Evolutionary conservation across 1,140 invertebrate species (phyloP).

Genomic region (Meloidogyne chitwoodi): DNA sequence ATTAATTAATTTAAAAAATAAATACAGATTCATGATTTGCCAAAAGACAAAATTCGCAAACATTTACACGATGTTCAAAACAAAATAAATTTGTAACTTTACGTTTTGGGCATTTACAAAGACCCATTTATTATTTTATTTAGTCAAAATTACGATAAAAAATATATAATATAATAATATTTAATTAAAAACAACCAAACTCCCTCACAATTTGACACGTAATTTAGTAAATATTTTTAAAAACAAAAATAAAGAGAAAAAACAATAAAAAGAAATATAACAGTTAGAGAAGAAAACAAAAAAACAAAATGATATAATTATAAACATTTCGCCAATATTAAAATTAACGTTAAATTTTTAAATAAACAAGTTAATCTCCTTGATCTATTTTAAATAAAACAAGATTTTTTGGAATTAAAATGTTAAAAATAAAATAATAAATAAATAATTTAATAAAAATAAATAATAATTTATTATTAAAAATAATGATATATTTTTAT

Average conservation of each 20-base stretch:
- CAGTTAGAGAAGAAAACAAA: background rate
- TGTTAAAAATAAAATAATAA: too few species aligned
- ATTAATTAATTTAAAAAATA: constrained; percentile 7
- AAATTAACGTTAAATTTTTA: too few species aligned
- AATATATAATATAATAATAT: background rate
- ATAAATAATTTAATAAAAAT: too few species aligned
- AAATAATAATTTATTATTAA: too few species aligned
- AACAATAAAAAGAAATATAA: background rate
- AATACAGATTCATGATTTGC: constrained; percentile 80
- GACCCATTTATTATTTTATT: constrained; percentile 71
- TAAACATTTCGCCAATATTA: too few species aligned
- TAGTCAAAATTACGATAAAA: too few species aligned
- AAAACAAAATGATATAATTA: too few species aligned
- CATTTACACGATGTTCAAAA: constrained; percentile 95
- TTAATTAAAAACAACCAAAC: background rate
- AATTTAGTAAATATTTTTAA: background rate
- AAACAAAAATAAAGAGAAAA: background rate
- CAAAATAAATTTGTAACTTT: constrained; percentile 96
- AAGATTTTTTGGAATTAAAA: too few species aligned
- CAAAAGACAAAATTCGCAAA: constrained; percentile 95
- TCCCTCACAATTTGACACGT: background rate
- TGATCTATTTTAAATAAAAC: too few species aligned
- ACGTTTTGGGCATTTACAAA: constrained; percentile 93
- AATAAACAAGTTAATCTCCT: too few species aligned
- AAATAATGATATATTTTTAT: too few species aligned